These are phyloP conservation scores for Tethya wilhelma DNA, from an alignment of 37 sponge, comb jelly and placozoan genomes.

Conservation along the genomic window DNA sequence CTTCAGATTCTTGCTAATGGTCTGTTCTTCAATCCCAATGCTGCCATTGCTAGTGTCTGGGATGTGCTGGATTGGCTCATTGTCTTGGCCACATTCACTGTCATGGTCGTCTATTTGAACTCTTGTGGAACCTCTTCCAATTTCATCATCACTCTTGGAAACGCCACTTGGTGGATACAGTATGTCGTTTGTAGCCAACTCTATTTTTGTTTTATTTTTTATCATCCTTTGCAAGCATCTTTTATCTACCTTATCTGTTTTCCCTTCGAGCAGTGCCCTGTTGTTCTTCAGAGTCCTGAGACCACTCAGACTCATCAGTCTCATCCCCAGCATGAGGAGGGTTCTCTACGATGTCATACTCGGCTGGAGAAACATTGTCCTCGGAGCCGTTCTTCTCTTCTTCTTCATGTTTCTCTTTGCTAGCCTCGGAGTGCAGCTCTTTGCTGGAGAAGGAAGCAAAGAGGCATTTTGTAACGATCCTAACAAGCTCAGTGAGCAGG, in stretches of 20 bases:
- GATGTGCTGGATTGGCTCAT: conserved; percentile 80
- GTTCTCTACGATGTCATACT: conserved; percentile 52
- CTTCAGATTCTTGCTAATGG: conserved; percentile 68
- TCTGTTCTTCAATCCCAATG: conserved; percentile 69
- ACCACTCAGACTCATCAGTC: conserved; percentile 64
- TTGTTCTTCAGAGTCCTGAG: conserved; percentile 56
- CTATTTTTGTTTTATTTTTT: background rate
- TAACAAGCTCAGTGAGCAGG: background rate
- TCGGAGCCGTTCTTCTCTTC: conserved; percentile 43
- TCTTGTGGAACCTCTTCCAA: background rate
- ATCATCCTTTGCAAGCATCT: background rate
- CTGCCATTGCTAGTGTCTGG: conserved; percentile 61
- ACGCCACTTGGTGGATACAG: conserved; percentile 17
- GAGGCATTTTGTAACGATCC: conserved; percentile 62
- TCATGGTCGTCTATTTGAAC: background rate
- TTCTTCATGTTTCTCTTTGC: conserved; percentile 71
- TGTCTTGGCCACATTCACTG: conserved; percentile 32
- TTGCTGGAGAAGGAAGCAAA: conserved; percentile 40
- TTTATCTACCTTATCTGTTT: no score
- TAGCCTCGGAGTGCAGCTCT: conserved; percentile 72
- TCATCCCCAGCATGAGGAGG: conserved; percentile 50
- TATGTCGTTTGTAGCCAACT: background rate
- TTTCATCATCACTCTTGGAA: background rate
- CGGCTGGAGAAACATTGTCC: conserved; percentile 59
- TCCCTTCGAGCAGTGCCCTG: conserved; percentile 17